phyloP scores from a whole-genome alignment of 2,888 invertebrate species.

The Corbicula japonica region DNA sequence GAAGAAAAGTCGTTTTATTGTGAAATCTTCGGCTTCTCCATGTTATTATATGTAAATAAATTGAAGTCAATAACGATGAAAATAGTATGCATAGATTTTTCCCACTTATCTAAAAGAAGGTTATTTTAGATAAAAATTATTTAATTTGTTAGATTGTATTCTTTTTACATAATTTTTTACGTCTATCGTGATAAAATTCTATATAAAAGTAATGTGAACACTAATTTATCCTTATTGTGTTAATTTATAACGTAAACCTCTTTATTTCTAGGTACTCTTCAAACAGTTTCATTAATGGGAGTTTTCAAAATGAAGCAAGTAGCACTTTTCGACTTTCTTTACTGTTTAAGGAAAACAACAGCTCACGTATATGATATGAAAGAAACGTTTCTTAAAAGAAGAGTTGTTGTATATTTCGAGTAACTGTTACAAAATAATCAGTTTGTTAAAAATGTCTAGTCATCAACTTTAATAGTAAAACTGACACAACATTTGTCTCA shows the following conservation, averaged over 20 bases:
- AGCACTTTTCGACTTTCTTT: not conserved
- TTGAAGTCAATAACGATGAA: not conserved
- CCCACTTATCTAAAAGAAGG: not conserved
- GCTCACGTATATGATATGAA: not conserved
- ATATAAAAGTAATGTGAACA: not conserved
- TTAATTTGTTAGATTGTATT: too few species aligned
- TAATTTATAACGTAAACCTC: not conserved
- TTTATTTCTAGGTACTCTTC: not conserved
- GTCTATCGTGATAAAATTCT: not conserved
- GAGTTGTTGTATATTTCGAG: not conserved
- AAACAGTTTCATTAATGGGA: slow-evolving; percentile 10
- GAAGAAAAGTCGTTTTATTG: too few species aligned
- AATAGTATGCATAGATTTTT: not conserved
- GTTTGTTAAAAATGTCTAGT: not conserved
- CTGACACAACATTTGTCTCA: not conserved
- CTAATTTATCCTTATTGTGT: not conserved
- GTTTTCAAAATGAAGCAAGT: slow-evolving; percentile 10
- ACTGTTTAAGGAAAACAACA: not conserved
- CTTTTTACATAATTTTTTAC: not conserved
- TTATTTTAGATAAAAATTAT: too few species aligned
- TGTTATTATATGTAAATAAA: too few species aligned
- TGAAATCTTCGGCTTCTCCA: too few species aligned
- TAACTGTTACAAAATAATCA: not conserved
- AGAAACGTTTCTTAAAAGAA: not conserved
- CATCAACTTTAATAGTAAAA: not conserved